Evolutionary conservation across 2,888 invertebrate genomes (phyloP), one percentile per base, ranked within the genome.

Genomic region (Rhingia campestris): DNA sequence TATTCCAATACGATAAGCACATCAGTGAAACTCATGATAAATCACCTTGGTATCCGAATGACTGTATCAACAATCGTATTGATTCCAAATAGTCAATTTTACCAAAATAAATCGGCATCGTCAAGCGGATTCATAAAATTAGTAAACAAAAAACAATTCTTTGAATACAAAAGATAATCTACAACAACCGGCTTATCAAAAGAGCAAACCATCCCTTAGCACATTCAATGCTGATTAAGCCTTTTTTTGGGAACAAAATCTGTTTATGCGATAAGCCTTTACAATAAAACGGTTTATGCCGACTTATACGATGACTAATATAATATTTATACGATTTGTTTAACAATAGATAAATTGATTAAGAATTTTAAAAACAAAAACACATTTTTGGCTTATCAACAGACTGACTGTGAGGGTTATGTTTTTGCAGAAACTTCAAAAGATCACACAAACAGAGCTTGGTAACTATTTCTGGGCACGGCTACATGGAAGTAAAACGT

Each of bases 341-440:
- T 51, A 30, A 14, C 14, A 32, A 39, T 14, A 54, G 53, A 66
- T 43, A 54, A 14, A 14, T 66, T 33, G 7, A 33, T 53, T 30
- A 9, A 12, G 0, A 14, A 4, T 66, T 33, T 9, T 4, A 66
- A 41, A 64, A 41, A 51, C 1, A 9, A 43, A 33, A 43, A 33
- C 53, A 22, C 1, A 54, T 66, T 66, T 53, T 66, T 39, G 9
- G 64, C 39, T 35, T 61, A 64, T 64, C 64, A 39, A 12, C 32
- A 14, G 10, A 22, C 7, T 6, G 39, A 4, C 66, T 43, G n/a
- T 12, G 41, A 14, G 41, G 33, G 41, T 14, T 14, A 43, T 12
- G 12, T 41, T 43, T 43, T 41, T 10, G 53, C 51, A 33, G 6
- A 30, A 51, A n/a, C n/a, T 51, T 7, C 14, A 51, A 37, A 51